Conservation (phyloP, 2,888 invertebrate species). For the Allygus modestus region DNA sequence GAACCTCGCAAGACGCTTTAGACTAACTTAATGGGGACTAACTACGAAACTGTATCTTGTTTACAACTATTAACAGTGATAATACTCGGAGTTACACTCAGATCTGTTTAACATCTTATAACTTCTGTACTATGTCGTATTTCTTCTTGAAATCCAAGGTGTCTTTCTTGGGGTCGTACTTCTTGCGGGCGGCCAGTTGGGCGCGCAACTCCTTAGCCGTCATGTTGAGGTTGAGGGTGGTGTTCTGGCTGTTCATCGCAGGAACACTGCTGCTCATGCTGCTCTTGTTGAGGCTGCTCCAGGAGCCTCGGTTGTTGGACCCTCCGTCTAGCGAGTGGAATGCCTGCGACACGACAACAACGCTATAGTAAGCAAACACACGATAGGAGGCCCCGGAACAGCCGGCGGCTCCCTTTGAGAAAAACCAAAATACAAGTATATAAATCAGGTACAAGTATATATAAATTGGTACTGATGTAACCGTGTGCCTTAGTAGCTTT, state of each 20-base stretch:
- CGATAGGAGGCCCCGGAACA: no score
- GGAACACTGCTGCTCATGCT: slow-evolving; percentile 68
- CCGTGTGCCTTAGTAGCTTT: no score
- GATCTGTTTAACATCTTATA: slow-evolving; percentile 77
- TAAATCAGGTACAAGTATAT: no score
- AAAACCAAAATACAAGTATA: no score
- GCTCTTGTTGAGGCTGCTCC: slow-evolving; percentile 68
- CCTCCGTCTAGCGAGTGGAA: slow-evolving; percentile 40
- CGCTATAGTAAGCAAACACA: no score
- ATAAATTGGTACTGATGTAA: no score
- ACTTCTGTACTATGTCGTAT: slow-evolving; percentile 95
- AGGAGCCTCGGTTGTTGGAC: slow-evolving; percentile 65
- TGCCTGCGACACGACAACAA: background rate
- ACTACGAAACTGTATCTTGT: background rate
- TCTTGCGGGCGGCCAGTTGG: slow-evolving; percentile 90
- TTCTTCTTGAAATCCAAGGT: slow-evolving; percentile 94
- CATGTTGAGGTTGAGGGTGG: slow-evolving; percentile 86
- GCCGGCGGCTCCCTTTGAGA: no score
- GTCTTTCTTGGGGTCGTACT: slow-evolving; percentile 93
- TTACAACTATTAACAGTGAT: slow-evolving; percentile 32
- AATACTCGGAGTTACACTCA: slow-evolving; percentile 15
- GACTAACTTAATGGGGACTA: background rate
- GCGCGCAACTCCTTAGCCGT: slow-evolving; percentile 95
- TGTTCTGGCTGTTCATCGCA: slow-evolving; percentile 66
- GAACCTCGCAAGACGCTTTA: background rate